These are phyloP conservation scores for Xestobium rufovillosum DNA, from an alignment of 2,888 invertebrate genomes.

Conservation along the genomic window DNA sequence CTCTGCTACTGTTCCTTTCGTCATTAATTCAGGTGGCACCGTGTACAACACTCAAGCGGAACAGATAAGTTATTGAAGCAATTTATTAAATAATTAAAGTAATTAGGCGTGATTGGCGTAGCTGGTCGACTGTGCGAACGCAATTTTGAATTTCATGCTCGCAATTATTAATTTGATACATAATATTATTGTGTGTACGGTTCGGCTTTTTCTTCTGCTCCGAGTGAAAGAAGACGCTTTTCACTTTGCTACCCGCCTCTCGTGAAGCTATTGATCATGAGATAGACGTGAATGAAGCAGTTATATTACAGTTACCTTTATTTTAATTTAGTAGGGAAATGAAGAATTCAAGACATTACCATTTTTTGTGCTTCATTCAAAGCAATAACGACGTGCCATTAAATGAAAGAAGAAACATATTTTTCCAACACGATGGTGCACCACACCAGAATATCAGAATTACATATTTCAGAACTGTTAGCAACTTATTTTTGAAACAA, in stretches of 20 bases:
- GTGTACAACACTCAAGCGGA: slow-evolving; percentile 26
- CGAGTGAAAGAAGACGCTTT: slow-evolving; percentile 10
- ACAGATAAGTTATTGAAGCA: slow-evolving; percentile 17
- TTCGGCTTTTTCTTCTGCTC: slow-evolving; percentile 18
- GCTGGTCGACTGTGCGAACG: slow-evolving; percentile 32
- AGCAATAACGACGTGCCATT: no score
- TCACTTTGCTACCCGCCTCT: neutral
- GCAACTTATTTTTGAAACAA: no score
- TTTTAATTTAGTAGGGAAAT: no score
- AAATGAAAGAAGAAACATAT: no score
- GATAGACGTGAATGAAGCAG: no score
- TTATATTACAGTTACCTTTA: slow-evolving; percentile 1
- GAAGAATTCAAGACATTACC: no score
- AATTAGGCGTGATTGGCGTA: slow-evolving; percentile 28
- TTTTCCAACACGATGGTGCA: no score
- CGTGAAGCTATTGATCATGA: neutral
- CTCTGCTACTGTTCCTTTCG: slow-evolving; percentile 33
- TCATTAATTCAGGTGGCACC: slow-evolving; percentile 35
- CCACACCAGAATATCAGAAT: no score
- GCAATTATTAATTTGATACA: slow-evolving; percentile 43
- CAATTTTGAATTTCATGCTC: slow-evolving; percentile 44
- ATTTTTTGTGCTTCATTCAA: no score
- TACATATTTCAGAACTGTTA: no score
- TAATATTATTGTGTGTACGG: slow-evolving; percentile 31
- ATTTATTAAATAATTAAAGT: slow-evolving; percentile 31